These are phyloP conservation scores for Habropoda laboriosa DNA, from an alignment of 1,140 invertebrate species.

Conservation along the genomic window DNA sequence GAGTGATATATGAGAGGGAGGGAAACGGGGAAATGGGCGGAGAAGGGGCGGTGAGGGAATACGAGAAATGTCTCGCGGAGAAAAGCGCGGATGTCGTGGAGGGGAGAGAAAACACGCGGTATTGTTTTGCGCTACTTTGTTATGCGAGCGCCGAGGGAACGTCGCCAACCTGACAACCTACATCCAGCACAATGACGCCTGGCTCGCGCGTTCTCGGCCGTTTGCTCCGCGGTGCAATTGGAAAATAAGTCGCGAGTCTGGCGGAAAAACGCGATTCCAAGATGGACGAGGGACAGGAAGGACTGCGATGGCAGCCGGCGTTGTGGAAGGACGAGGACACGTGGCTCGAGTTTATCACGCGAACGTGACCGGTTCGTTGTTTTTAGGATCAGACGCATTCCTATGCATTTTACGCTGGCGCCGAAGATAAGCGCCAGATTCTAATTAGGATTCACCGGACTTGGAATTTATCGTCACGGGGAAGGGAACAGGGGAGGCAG, in stretches of 20 bases:
- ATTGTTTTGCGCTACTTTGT: slow-evolving; percentile 75
- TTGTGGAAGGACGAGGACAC: background rate
- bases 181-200: slow-evolving; percentile 72
- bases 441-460: slow-evolving; percentile 21
- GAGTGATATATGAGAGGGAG: background rate
- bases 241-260: slow-evolving; percentile 67
- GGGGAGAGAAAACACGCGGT: slow-evolving; percentile 43
- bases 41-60: background rate
- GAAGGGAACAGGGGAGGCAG: background rate
- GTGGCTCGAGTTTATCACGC: slow-evolving; percentile 49
- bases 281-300: slow-evolving; percentile 1
- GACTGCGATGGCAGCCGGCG: background rate
- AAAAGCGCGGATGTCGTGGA: background rate
- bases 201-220: slow-evolving; percentile 37
- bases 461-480: background rate
- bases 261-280: slow-evolving; percentile 55
- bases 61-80: slow-evolving; percentile 15
- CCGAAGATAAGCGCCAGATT: slow-evolving; percentile 13
- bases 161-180: slow-evolving; percentile 73
- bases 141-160: slow-evolving; percentile 64
- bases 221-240: slow-evolving; percentile 71
- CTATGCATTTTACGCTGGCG: slow-evolving; percentile 13
- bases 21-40: background rate
- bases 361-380: slow-evolving; percentile 23
- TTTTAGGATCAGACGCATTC: slow-evolving; percentile 19